phyloP scores from a whole-genome alignment of 2,797 vertebrate genomes.

The Lacerta agilis region DNA sequence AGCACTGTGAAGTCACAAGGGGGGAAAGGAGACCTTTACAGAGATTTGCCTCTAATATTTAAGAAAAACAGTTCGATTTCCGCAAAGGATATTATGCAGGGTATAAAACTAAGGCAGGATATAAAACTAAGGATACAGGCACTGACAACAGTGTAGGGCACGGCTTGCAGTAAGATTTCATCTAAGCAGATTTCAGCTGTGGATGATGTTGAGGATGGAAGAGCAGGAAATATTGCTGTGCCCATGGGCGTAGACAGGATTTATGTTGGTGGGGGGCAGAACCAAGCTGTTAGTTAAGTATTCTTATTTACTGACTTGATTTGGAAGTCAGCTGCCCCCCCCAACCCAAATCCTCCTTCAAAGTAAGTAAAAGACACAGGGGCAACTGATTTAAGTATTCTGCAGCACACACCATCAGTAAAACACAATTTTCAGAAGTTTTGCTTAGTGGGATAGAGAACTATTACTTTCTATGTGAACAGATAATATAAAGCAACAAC shows the following conservation, averaged over 20 bases:
- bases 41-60: constrained; percentile 28
- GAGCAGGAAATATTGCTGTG: neutral
- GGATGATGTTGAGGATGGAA: neutral
- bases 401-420: neutral
- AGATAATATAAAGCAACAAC: neutral
- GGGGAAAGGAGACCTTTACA: constrained; percentile 29
- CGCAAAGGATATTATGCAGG: neutral
- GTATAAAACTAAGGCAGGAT: neutral
- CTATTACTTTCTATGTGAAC: constrained; percentile 1
- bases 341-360: too few species aligned
- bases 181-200: neutral
- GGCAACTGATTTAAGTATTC: neutral
- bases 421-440: neutral
- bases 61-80: neutral
- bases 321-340: too few species aligned
- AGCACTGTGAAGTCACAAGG: constrained; percentile 78
- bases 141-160: neutral
- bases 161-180: neutral
- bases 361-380: neutral
- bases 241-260: neutral
- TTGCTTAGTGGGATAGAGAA: neutral
- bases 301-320: too few species aligned
- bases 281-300: too few species aligned
- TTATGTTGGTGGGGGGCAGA: too few species aligned
- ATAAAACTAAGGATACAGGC: constrained; percentile 25